Base-by-base conservation (phyloP, 1,140 invertebrate species). In the Cotesia glomerata region DNA sequence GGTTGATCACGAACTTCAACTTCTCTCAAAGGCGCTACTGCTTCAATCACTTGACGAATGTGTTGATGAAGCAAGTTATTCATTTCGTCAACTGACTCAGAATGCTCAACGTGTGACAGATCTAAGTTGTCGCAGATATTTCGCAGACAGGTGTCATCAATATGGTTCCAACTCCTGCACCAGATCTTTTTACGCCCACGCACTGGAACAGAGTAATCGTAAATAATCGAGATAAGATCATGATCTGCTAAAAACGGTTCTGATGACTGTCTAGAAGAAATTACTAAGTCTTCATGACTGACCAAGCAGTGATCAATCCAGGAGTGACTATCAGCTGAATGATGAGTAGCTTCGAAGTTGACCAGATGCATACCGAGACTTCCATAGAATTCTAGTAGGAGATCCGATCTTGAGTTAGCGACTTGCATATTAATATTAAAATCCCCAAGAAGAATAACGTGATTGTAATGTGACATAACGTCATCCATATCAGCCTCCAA, bases 241-340 rank as follows among this genome's bases (percentile, higher is more conserved):
- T 71, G 69, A 45, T 34, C 69, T 2, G 69, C 62, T 9, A 71
- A 18, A 18, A 71, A 71, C 4, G 69, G 69, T 32, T 69, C 54
- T 11, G 34, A 18, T 14, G 68, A 69, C n/a, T 69, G 68, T 26
- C 58, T 34, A 32, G 26, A 71, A n/a, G 39, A 39, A 8, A 32
- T 5, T 9, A 69, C 34, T 51, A 39, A n/a, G 4, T 16, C 58
- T 4, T 16, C 14, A 8, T 61, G 18, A 35, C 49, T 13, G 14
- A 71, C 61, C 11, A 49, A 39, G 13, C 70, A 64, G 2, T 65
- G 13, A 34, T 71, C 59, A n/a, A 71, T 14, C 70, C 62, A 71
- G 0, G 61, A 65, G 35, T 71, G 59, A 5, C 39, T 65, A 26
- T 14, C 4, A 52, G 58, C 13, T 9, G 61, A 51, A 35, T 71